These are phyloP conservation scores for Trileptium ribeirensis DNA, from an alignment of 2,888 invertebrate genomes.

Conservation along the genomic window DNA sequence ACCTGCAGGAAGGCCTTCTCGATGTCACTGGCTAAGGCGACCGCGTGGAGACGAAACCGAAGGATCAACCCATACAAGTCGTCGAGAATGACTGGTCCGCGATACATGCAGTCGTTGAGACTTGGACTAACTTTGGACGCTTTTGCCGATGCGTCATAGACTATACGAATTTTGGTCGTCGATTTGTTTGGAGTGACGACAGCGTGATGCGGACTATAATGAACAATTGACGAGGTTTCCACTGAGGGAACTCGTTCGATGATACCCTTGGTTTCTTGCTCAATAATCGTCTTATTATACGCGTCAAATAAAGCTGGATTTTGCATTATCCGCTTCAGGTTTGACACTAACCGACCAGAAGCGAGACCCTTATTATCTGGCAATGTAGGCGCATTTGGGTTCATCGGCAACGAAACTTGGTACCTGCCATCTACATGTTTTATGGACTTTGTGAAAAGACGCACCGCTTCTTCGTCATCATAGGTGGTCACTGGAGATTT, in stretches of 20 bases:
- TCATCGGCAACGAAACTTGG: not conserved
- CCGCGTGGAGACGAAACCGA: slow-evolving; percentile 28
- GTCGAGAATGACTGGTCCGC: slow-evolving; percentile 28
- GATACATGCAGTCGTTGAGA: slow-evolving; percentile 35
- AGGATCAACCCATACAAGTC: slow-evolving; percentile 27
- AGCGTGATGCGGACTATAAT: slow-evolving; percentile 33
- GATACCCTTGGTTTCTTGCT: slow-evolving; percentile 20
- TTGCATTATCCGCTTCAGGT: not conserved
- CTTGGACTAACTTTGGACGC: slow-evolving; percentile 14
- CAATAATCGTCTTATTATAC: slow-evolving; percentile 21
- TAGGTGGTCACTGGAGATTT: not conserved
- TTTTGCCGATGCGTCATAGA: slow-evolving; percentile 37
- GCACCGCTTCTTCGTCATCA: not conserved
- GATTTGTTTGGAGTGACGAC: slow-evolving; percentile 29
- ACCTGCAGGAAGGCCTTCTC: slow-evolving; percentile 33
- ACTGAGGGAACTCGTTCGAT: slow-evolving; percentile 20
- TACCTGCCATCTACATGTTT: not conserved
- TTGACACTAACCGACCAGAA: not conserved
- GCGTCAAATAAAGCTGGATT: slow-evolving; percentile 12
- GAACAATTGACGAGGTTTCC: not conserved
- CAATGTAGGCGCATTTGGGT: not conserved
- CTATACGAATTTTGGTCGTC: slow-evolving; percentile 36
- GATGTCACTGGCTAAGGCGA: slow-evolving; percentile 22
- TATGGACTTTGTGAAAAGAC: not conserved
- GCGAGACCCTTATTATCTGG: not conserved